Evolutionary conservation across 2,797 vertebrate species (phyloP).

Genomic region (Cuculus canorus): DNA sequence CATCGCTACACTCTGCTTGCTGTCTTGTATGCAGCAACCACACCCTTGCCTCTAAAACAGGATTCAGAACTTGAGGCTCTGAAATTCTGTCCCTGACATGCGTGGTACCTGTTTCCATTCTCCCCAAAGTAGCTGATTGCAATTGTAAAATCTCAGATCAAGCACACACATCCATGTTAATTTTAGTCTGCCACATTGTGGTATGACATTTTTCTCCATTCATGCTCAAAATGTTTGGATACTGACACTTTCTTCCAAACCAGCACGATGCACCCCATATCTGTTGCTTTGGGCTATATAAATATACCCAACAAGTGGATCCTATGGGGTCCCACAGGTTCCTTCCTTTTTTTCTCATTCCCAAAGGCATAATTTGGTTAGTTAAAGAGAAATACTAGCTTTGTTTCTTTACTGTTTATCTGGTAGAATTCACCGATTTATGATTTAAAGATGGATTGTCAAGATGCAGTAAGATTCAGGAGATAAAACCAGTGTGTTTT

Average conservation of each 20-base stretch:
- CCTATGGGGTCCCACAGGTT: not conserved
- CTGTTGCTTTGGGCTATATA: not conserved
- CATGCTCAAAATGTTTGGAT: not conserved
- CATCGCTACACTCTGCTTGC: not conserved
- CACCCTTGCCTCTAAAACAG: not conserved
- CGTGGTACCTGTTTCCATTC: not conserved
- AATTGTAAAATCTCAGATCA: not conserved
- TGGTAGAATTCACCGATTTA: not conserved
- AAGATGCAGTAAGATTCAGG: not conserved
- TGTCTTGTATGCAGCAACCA: not conserved
- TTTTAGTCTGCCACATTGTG: not conserved
- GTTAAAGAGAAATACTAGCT: not conserved
- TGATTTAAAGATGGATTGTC: not conserved
- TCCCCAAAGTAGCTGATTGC: not conserved
- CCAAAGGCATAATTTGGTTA: not conserved
- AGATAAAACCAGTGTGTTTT: not conserved
- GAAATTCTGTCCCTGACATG: not conserved
- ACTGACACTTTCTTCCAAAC: not conserved
- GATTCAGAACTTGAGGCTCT: not conserved
- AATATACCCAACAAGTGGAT: slow-evolving; percentile 48
- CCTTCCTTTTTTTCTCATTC: not conserved
- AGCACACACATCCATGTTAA: not conserved
- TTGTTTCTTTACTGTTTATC: no score
- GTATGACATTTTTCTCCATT: not conserved
- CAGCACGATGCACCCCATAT: rapidly evolving